Percentiles rank a stretch among this genome's conserved stretches.
These are phyloP conservation scores for Ibidorhyncha struthersii DNA, from an alignment of 2,113 vertebrate species.

Conservation along the genomic window DNA sequence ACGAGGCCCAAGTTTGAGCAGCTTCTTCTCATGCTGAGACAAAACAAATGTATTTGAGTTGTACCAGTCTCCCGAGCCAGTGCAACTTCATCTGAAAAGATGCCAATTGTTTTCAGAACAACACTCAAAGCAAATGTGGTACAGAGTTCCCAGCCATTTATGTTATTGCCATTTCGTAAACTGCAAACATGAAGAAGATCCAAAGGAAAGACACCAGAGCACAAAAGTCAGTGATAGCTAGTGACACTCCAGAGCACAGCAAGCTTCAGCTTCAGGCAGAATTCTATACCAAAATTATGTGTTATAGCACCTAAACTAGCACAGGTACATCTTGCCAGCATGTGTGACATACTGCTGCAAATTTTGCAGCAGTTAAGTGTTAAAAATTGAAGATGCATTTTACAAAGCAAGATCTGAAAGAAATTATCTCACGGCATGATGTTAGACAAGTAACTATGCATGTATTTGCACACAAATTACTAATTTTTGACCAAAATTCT, in stretches of 20 bases:
- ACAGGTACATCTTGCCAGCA: background rate
- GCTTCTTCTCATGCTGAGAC: background rate
- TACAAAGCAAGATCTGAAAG: background rate
- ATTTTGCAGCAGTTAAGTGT: background rate
- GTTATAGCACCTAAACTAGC: background rate
- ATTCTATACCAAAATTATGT: background rate
- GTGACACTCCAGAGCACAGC: background rate
- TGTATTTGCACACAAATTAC: background rate
- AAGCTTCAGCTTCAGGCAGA: background rate
- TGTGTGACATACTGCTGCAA: background rate
- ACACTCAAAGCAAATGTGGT: background rate
- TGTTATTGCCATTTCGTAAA: background rate
- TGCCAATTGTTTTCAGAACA: background rate
- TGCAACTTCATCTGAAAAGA: background rate
- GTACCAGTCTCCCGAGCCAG: background rate
- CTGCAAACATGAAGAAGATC: background rate
- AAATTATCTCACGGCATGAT: background rate
- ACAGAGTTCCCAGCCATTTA: background rate
- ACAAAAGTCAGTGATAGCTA: background rate
- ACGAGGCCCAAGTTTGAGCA: background rate
- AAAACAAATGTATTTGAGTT: background rate
- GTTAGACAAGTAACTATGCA: background rate
- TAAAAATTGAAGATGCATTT: background rate
- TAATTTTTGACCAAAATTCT: background rate
- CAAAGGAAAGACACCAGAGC: background rate